A percentile compares a stretch with the other conserved stretches of the same genome.
phyloP scores from a whole-genome alignment of 2,113 vertebrate genomes.

The Neopipo cinnamomea region DNA sequence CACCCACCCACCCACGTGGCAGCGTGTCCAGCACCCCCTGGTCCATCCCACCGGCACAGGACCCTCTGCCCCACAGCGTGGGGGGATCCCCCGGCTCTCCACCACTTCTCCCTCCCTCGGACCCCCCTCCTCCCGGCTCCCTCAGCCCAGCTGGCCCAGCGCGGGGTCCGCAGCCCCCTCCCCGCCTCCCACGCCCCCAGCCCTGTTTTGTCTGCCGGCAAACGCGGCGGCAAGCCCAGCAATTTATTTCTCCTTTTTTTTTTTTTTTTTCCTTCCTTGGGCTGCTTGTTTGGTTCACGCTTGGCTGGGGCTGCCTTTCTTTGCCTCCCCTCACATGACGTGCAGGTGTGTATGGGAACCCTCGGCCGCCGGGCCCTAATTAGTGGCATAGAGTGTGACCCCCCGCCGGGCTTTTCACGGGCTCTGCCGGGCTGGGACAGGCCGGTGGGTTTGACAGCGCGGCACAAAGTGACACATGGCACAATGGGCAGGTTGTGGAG shows the following conservation, averaged over 20 bases:
- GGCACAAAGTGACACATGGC: conserved; percentile 66
- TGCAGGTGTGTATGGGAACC: conserved; percentile 75
- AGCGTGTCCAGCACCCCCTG: background rate
- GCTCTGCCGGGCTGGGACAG: conserved; percentile 17
- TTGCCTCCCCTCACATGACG: conserved; percentile 49
- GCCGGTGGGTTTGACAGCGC: conserved; percentile 47
- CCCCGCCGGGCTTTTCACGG: conserved; percentile 74
- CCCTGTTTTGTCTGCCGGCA: background rate
- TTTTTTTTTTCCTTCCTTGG: background rate
- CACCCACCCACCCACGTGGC: background rate
- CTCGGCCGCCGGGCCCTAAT: conserved; percentile 62
- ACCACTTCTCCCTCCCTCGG: background rate
- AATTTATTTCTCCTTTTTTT: background rate
- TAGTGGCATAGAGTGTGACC: conserved; percentile 69
- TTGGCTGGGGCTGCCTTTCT: conserved; percentile 32
- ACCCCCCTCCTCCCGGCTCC: background rate
- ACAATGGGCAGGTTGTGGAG: conserved; percentile 65
- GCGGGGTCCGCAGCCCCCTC: background rate
- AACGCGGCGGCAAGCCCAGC: background rate
- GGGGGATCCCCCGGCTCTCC: background rate
- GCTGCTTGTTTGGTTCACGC: conserved; percentile 46
- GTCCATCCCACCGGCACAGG: fast-evolving
- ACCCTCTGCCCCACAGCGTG: background rate
- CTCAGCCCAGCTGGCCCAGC: background rate
- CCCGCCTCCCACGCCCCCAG: background rate